phyloP scores from a whole-genome alignment of 1,140 invertebrate species.

The Pseudobourletiella spinata region DNA sequence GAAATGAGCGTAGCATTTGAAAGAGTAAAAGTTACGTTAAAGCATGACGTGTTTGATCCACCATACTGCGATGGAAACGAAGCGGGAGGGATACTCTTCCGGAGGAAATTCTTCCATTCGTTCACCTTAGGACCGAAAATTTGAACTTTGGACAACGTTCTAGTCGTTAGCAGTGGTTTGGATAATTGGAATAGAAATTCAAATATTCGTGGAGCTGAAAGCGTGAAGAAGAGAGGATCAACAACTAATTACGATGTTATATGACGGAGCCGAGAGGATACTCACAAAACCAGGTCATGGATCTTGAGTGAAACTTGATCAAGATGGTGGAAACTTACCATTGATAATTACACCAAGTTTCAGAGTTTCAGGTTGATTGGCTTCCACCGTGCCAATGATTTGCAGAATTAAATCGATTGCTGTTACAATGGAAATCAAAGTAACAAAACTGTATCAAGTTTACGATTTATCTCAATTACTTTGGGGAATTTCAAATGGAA shows the following conservation, averaged over 20 bases:
- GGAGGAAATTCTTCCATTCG: constrained; percentile 15
- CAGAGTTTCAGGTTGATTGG: too few relatives aligned
- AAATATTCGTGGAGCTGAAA: constrained; percentile 13
- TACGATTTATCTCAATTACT: too few relatives aligned
- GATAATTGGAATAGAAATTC: constrained; percentile 7
- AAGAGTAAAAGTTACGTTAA: neutral
- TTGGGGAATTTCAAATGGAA: too few relatives aligned
- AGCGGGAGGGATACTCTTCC: constrained; percentile 3
- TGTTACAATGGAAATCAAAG: too few relatives aligned
- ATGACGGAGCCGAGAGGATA: neutral
- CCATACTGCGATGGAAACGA: constrained; percentile 19
- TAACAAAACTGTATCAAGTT: too few relatives aligned
- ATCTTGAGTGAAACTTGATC: neutral
- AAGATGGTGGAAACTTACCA: too few relatives aligned
- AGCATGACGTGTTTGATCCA: constrained; percentile 11
- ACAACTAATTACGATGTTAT: neutral
- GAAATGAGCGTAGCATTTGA: neutral
- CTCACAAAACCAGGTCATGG: neutral
- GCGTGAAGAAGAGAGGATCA: neutral
- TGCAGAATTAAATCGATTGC: too few relatives aligned
- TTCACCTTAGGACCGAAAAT: constrained; percentile 11
- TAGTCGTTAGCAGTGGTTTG: constrained; percentile 10
- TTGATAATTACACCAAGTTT: too few relatives aligned
- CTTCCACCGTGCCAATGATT: too few relatives aligned
- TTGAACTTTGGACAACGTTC: constrained; percentile 16